Base-by-base conservation (phyloP, 2,888 invertebrate species). In the Dromius quadrimaculatus region DNA sequence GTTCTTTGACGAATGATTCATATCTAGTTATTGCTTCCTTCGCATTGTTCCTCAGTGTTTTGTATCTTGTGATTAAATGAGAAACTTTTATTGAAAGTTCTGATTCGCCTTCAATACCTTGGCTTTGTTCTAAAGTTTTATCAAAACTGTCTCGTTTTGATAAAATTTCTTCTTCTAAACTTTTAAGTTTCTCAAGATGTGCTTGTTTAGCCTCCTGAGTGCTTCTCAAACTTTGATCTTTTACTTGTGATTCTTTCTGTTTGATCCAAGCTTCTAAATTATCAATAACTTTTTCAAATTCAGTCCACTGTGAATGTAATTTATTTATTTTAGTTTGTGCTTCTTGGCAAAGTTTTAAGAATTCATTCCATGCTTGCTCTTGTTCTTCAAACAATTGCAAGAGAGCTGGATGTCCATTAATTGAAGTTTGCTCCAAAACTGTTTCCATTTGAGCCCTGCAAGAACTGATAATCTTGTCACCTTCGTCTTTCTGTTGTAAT, bases 171-270 rank as follows among this genome's bases (percentile, higher is more conserved):
- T 86, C 86, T 77, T 92, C 89, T 70, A 93, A 84, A 47, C 86
- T 85, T 74, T 89, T 89, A 0, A 97, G 84, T 80, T 93, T 93
- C 65, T 90, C 88, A 63, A 95, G 83, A 81, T 95, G 93, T 5
- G 86, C 85, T 73, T 88, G 85, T 82, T 97, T 97, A 1, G 93
- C 88, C 75, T 93, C 93, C 28, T 93, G 88, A 2, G 91, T 93
- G 77, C 90, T 94, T 81, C 93, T 94, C 1, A 96, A 85, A 74
- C 93, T 93, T 81, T 95, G 95, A 79, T 95, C 95, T 81, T 95
- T 93, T 0, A 96, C 88, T 79, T 92, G 90, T 57, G 87, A 87
- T 82, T 97, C 97, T 78, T 92, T 92, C 61, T 90, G 87, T 79
- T 93, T 94, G 59, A 95, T 85, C 97, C 97, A 97, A 54, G 88